Evolutionary conservation across 2,113 vertebrate species (phyloP).

Genomic region (Plotosus lineatus): DNA sequence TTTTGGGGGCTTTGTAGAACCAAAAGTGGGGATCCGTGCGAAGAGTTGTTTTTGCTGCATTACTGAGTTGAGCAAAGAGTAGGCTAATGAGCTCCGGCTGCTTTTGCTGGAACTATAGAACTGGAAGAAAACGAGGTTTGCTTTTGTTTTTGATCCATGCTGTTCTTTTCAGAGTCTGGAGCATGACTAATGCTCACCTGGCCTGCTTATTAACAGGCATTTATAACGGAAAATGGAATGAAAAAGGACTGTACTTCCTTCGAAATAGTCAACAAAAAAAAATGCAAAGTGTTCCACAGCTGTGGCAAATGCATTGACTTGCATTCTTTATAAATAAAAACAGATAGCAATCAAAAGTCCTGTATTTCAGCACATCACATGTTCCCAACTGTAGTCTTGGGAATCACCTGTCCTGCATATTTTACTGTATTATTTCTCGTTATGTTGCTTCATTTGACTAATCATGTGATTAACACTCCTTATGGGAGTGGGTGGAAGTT

Average conservation of each 20-base stretch:
- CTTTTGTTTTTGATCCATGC: background rate
- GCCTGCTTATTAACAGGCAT: background rate
- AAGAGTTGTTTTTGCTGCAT: slow-evolving; percentile 22
- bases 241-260: background rate
- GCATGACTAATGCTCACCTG: background rate
- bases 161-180: slow-evolving; percentile 8
- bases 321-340: background rate
- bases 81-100: slow-evolving; percentile 3
- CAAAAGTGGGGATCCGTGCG: background rate
- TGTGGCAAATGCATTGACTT: too few relatives aligned
- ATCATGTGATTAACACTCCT: background rate
- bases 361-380: background rate
- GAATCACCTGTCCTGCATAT: background rate
- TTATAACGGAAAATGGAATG: background rate
- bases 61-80: slow-evolving; percentile 1
- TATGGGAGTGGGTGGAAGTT: background rate
- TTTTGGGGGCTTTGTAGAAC: slow-evolving; percentile 18
- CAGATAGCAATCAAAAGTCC: background rate
- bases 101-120: background rate
- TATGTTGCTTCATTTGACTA: background rate
- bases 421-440: background rate
- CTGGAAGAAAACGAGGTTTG: background rate
- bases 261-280: background rate
- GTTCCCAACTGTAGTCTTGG: background rate
- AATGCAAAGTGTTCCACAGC: background rate